Base-by-base conservation (phyloP, 2,113 vertebrate species). In the Engraulis encrasicolus region DNA sequence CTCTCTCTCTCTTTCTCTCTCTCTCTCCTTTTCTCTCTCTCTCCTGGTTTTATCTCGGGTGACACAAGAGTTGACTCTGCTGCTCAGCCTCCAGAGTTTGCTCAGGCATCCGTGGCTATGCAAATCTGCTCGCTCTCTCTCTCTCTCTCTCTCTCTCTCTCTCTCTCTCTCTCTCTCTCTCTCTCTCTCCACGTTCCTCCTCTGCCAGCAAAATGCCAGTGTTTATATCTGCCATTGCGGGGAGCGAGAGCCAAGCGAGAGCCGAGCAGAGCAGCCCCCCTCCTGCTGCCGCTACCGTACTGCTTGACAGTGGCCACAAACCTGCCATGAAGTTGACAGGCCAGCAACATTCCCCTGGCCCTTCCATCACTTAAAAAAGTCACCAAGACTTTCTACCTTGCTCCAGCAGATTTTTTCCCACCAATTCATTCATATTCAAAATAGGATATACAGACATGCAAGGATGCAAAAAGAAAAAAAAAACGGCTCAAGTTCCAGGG, bases 51-150 rank as follows among this genome's bases (percentile, higher is more conserved):
- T 74, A 34, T 74, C 27, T 12, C 58, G 66, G 66, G 66, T 34
- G 66, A 74, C 66, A 74, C 66, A 74, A 74, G 66, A 74, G 66
- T 31, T 74, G 66, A 17, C 66, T 74, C 23, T 36, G 12, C 66
- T 15, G 31, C 66, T 74, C 66, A 34, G 66, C 66, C 66, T 45
- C 31, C 31, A 15, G 66, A 74, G 66, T 31, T 74, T 74, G 31
- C 31, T 34, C 27, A 34, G 66, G 66, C 66, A 74, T 74, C 66
- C 66, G 23, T 34, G 23, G 66, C 66, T 74, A 74, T 74, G 66
- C 66, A 74, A 74, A 74, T 74, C 66, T 74, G 66, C 15, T 74
- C 66, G 18, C 66, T 74, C n/a, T n/a, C n/a, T n/a, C n/a, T n/a
- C n/a, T n/a, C n/a, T n/a, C n/a, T n/a, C n/a, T n/a, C n/a, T n/a